Evolutionary conservation across 2,888 invertebrate genomes (phyloP).

Genomic region (Himalopsyche anomala): DNA sequence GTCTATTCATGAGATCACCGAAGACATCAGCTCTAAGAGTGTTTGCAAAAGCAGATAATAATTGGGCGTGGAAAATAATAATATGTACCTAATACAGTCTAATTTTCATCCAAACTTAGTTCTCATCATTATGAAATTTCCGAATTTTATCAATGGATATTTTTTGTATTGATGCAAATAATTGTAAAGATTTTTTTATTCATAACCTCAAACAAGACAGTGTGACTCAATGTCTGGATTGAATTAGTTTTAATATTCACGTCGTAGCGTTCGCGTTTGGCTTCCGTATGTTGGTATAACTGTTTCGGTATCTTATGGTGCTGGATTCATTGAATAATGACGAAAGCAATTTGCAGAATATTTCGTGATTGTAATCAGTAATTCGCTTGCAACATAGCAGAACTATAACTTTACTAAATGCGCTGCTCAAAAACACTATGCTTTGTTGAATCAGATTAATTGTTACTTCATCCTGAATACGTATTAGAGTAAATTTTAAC

Average conservation of each 20-base stretch:
- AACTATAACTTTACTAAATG: constrained; percentile 33
- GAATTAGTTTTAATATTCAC: constrained; percentile 52
- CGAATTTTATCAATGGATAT: background rate
- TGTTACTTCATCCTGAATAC: background rate
- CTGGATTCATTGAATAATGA: constrained; percentile 49
- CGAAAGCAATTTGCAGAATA: constrained; percentile 49
- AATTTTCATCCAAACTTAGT: background rate
- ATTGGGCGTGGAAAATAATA: no score
- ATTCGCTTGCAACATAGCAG: constrained; percentile 28
- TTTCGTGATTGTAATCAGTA: constrained; percentile 52
- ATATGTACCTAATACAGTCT: no score
- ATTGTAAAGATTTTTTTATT: constrained; percentile 28
- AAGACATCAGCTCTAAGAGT: no score
- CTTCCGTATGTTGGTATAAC: constrained; percentile 55
- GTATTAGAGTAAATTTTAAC: background rate
- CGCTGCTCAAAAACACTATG: constrained; percentile 1
- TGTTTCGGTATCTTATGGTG: constrained; percentile 53
- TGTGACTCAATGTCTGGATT: constrained; percentile 52
- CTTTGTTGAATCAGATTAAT: constrained; percentile 7
- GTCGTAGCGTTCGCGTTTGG: constrained; percentile 43
- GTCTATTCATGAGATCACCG: no score
- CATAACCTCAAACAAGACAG: background rate
- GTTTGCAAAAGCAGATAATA: no score
- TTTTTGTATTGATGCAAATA: background rate
- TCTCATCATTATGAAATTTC: background rate